Evolutionary conservation across 1,140 invertebrate species (phyloP).

Genomic region (Saccostrea cuccullata): DNA sequence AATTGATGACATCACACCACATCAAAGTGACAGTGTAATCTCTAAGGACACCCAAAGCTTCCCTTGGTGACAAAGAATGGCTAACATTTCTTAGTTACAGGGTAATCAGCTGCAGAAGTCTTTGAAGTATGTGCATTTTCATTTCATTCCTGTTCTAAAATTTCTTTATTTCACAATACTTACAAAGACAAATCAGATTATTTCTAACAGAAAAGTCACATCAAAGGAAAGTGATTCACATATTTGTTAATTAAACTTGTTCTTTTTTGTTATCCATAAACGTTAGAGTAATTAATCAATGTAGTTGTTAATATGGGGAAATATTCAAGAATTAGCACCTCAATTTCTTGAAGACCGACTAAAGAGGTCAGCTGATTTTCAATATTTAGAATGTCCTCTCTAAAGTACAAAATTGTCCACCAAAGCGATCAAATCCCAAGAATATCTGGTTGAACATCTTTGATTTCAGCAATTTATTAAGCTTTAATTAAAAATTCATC

Average conservation of each 20-base stretch:
- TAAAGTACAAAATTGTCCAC: too few relatives aligned
- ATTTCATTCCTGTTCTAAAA: too few relatives aligned
- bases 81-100: not conserved
- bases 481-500: too few relatives aligned
- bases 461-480: too few relatives aligned
- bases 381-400: too few relatives aligned
- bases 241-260: not conserved
- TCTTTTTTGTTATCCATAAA: not conserved
- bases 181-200: not conserved
- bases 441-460: too few relatives aligned
- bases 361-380: too few relatives aligned
- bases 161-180: not conserved
- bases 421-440: too few relatives aligned
- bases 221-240: not conserved
- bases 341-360: too few relatives aligned
- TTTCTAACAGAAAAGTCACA: not conserved
- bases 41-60: not conserved
- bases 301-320: not conserved
- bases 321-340: too few relatives aligned
- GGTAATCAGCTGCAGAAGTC: not conserved
- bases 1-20: not conserved
- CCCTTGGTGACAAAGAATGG: not conserved
- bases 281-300: not conserved
- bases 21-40: not conserved
- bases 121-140: not conserved